phyloP scores from a whole-genome alignment of 2,113 vertebrate genomes.

The Cricetomys ansorgei region DNA sequence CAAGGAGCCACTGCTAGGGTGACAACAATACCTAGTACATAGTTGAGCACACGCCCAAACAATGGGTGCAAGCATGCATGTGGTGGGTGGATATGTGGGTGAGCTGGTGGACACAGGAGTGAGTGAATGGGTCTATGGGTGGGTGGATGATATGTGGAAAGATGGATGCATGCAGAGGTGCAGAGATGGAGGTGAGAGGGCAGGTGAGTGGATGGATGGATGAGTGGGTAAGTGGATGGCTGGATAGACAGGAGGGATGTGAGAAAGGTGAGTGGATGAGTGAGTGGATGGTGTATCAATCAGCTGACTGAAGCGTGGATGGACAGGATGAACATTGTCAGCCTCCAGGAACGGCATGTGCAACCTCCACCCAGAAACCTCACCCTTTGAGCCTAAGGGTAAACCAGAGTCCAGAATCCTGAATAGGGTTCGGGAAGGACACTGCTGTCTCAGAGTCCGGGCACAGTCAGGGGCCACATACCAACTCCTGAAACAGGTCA shows the following conservation, averaged over 20 bases:
- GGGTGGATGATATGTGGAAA: too few species aligned
- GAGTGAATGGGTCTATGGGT: background rate
- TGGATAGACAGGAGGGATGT: too few species aligned
- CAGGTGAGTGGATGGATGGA: background rate
- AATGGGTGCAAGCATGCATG: background rate
- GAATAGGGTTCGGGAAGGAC: accelerated
- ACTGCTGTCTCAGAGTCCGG: background rate
- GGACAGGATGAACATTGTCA: too few species aligned
- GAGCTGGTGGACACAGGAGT: background rate
- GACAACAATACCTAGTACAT: background rate
- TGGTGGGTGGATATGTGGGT: background rate
- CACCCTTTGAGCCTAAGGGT: background rate
- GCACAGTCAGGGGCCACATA: background rate
- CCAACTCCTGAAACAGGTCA: background rate
- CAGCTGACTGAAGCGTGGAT: background rate
- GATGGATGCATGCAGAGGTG: background rate
- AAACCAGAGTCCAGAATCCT: background rate
- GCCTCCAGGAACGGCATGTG: background rate
- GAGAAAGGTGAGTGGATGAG: too few species aligned
- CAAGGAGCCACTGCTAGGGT: background rate
- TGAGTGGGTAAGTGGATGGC: accelerated
- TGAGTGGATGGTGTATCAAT: background rate
- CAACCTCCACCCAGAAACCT: background rate
- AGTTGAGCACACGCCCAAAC: background rate
- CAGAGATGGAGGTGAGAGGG: background rate